These are phyloP conservation scores for Ptilonorhynchus violaceus DNA, from an alignment of 2,113 vertebrate species.

Conservation along the genomic window DNA sequence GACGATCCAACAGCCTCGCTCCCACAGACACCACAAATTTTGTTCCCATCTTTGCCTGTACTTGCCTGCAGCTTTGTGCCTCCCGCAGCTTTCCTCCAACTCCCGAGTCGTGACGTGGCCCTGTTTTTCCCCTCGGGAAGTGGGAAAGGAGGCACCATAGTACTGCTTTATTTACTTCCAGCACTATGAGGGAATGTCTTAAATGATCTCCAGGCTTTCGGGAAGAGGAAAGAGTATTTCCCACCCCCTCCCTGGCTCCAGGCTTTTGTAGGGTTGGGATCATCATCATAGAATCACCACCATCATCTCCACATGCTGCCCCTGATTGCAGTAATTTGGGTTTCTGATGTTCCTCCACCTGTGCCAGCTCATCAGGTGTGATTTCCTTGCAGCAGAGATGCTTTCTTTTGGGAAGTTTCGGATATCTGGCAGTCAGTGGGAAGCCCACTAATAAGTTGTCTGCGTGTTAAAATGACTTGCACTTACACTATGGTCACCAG, in stretches of 20 bases:
- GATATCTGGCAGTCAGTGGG: background rate
- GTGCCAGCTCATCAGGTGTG: background rate
- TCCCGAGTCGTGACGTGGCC: rapidly evolving
- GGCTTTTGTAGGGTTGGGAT: background rate
- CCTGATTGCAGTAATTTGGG: background rate
- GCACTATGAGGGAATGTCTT: rapidly evolving
- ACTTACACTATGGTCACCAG: background rate
- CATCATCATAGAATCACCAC: background rate
- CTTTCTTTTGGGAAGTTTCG: background rate
- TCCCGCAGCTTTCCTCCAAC: background rate
- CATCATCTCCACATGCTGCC: background rate
- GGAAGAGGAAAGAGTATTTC: rapidly evolving
- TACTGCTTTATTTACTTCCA: background rate
- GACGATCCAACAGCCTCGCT: background rate
- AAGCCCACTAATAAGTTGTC: background rate
- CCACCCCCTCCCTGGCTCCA: background rate
- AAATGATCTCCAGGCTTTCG: rapidly evolving
- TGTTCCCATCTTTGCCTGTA: background rate
- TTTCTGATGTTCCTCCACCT: background rate
- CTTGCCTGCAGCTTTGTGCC: background rate
- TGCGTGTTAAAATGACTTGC: background rate
- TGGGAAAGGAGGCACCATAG: background rate
- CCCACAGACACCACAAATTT: background rate
- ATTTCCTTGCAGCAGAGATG: background rate
- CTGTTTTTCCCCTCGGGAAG: background rate